A percentile compares a stretch with the other conserved stretches of the same genome.
Evolutionary conservation across 1,140 invertebrate species (phyloP).

Genomic region (Tachypleus tridentatus): DNA sequence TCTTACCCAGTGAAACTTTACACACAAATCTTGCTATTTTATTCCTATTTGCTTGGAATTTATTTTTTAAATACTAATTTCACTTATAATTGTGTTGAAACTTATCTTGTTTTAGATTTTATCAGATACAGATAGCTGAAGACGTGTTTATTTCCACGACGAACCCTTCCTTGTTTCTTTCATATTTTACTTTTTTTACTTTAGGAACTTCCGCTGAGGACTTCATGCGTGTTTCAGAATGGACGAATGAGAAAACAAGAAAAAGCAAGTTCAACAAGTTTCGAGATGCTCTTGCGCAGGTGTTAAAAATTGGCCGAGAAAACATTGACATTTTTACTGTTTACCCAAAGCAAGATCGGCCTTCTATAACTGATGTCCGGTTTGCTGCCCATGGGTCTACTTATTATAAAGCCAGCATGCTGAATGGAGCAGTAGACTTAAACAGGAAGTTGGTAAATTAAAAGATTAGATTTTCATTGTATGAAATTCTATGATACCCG

Average conservation of each 20-base stretch:
- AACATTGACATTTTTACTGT: constrained; percentile 96
- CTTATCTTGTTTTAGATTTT: too few species aligned
- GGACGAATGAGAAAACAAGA: constrained; percentile 60
- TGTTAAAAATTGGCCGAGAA: constrained; percentile 65
- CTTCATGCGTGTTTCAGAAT: constrained; percentile 88
- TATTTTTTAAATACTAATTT: too few species aligned
- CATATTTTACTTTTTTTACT: too few species aligned
- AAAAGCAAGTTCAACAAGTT: constrained; percentile 80
- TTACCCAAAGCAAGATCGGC: constrained; percentile 62
- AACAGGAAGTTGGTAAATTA: constrained; percentile 58
- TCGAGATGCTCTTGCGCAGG: constrained; percentile 62
- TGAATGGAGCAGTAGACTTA: constrained; percentile 86
- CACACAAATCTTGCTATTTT: too few species aligned
- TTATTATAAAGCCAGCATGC: constrained; percentile 83
- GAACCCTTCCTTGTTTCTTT: too few species aligned
- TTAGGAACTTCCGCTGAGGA: constrained; percentile 33
- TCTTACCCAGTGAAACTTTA: too few species aligned
- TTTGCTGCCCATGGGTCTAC: constrained; percentile 92
- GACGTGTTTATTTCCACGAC: too few species aligned
- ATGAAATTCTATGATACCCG: too few species aligned
- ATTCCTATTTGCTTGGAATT: too few species aligned
- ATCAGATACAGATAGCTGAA: too few species aligned
- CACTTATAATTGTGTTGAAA: too few species aligned
- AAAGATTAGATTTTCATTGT: background rate
- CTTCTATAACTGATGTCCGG: constrained; percentile 79